These are phyloP conservation scores for Scaptomyza flava DNA, from an alignment of 2,888 invertebrate genomes.

Conservation along the genomic window DNA sequence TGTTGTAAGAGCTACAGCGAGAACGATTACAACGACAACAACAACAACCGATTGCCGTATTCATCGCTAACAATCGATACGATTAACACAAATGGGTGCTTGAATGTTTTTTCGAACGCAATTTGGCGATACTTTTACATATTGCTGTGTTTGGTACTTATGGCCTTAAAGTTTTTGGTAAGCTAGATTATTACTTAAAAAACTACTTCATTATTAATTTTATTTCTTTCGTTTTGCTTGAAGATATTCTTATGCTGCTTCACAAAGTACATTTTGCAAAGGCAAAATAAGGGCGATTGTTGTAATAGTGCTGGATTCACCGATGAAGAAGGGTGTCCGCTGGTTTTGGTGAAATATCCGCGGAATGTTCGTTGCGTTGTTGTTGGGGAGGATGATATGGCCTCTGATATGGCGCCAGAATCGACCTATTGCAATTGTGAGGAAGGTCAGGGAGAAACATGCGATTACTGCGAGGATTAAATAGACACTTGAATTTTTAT, in stretches of 20 bases:
- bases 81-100: slow-evolving; percentile 76
- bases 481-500: background rate
- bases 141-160: slow-evolving; percentile 55
- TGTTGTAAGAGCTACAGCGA: slow-evolving; percentile 69
- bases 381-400: slow-evolving; percentile 69
- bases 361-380: slow-evolving; percentile 71
- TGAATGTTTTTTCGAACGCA: slow-evolving; percentile 49
- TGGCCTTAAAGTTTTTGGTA: slow-evolving; percentile 69
- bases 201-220: too few relatives aligned
- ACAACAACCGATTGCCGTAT: slow-evolving; percentile 17
- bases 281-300: slow-evolving; percentile 56
- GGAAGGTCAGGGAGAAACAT: slow-evolving; percentile 32
- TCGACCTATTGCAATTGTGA: slow-evolving; percentile 52
- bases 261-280: slow-evolving; percentile 66
- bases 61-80: slow-evolving; percentile 63
- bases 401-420: slow-evolving; percentile 61
- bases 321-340: slow-evolving; percentile 72
- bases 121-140: slow-evolving; percentile 61
- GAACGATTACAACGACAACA: slow-evolving; percentile 38
- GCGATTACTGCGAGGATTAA: slow-evolving; percentile 28
- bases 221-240: background rate
- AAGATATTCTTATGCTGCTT: slow-evolving; percentile 61
- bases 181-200: slow-evolving; percentile 14
- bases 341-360: slow-evolving; percentile 77
- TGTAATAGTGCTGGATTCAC: slow-evolving; percentile 54